phyloP scores from a whole-genome alignment of 1,140 invertebrate genomes.

The Atta texana region DNA sequence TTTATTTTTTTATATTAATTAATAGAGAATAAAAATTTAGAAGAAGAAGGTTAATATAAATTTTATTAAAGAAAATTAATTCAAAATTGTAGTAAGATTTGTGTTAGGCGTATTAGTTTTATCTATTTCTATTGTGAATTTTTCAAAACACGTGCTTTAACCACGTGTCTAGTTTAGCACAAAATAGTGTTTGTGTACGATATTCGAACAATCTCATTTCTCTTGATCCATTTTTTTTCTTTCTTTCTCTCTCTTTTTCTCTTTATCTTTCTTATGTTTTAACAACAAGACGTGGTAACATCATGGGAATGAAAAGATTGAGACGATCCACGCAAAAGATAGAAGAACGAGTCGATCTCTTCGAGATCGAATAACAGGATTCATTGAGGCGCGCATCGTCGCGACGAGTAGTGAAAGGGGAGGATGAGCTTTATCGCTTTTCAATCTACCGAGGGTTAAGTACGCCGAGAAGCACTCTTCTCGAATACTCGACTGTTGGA shows the following conservation, averaged over 20 bases:
- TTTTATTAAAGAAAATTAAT: not conserved
- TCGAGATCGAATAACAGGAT: slow-evolving; percentile 61
- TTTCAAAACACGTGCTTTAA: not conserved
- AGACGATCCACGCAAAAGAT: slow-evolving; percentile 1
- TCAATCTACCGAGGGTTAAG: slow-evolving; percentile 75
- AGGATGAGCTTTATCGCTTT: slow-evolving; percentile 74
- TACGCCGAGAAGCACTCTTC: slow-evolving; percentile 73
- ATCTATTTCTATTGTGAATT: not conserved
- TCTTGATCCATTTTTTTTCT: not conserved
- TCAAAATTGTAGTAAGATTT: not conserved
- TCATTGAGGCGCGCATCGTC: slow-evolving; percentile 41
- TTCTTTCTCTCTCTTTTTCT: not conserved
- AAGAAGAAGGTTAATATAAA: not conserved
- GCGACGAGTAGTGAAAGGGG: slow-evolving; percentile 29
- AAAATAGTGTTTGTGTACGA: not conserved
- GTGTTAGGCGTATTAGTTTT: no score
- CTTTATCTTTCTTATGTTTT: not conserved
- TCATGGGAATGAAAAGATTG: not conserved
- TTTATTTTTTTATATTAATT: not conserved
- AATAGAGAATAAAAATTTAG: not conserved
- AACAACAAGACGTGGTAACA: slow-evolving; percentile 26
- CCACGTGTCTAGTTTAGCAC: not conserved
- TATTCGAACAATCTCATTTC: not conserved
- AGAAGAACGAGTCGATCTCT: slow-evolving; percentile 31
- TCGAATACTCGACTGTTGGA: slow-evolving; percentile 75